Evolutionary conservation across 1,140 invertebrate species (phyloP), one percentile per base, ranked within the genome.

Genomic region (Pseudomyrmex cubaensis): DNA sequence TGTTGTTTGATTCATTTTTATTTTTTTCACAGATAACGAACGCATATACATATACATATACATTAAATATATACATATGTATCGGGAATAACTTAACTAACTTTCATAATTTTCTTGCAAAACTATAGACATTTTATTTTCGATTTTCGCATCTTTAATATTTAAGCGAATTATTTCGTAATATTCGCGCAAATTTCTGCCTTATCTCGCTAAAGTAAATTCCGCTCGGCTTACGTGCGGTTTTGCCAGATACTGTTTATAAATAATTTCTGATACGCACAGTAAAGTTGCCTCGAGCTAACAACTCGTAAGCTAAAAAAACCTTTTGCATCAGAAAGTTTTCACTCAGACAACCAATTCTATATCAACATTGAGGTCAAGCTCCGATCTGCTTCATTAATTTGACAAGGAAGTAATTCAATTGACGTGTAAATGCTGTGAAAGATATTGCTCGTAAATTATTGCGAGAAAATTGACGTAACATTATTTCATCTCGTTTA

Each of bases 201-300:
- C 12, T 48, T 44, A 22, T 15, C 17, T 77, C 70, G 44, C 13
- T 13, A 56, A 77, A 77, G 25, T 64, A 46, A 69, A 78, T 77
- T 78, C 44, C 35, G 15, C 15, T 62, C 15, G 52, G 63, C 13
- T 78, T 22, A 25, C 10, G 7, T 78, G 64, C 35, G 64, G 64
- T 69, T 78, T 78, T 57, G 13, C 8, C 20, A 17, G 63, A 2
- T 46, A 48, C 9, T 44, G 52, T 70, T 78, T 70, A 70, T 78
- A 69, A 78, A 57, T 59, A 78, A 78, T 78, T 78, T 69, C 7
- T 20, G 44, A 52, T 46, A 69, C 22, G 25, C 5, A 12, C 46
- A 57, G 48, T 54, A 69, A 69, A 25, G 35, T 48, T 54, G 10
- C 52, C 20, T 17, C 44, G 20, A 15, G 35, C 63, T 63, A 48